phyloP scores from a whole-genome alignment of 2,113 vertebrate species.

The Zingel zingel region DNA sequence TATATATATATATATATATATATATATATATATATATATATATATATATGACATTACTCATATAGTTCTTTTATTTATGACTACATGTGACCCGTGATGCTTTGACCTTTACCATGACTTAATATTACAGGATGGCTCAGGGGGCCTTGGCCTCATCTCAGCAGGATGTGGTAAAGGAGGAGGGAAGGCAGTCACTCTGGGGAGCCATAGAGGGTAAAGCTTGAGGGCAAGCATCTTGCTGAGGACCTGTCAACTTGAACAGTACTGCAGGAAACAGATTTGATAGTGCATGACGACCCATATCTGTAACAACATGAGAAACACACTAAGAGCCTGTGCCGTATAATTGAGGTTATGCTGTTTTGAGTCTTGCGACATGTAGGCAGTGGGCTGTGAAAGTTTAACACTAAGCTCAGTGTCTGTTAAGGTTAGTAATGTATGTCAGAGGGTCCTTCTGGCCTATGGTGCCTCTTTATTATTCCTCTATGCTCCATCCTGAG shows the following conservation, averaged over 20 bases:
- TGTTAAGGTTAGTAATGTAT: not conserved
- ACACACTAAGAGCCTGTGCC: not conserved
- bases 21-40: not conserved
- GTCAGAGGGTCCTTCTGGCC: constrained; percentile 5
- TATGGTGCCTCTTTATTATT: not conserved
- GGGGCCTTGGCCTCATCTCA: constrained; percentile 18
- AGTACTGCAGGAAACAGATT: constrained; percentile 14
- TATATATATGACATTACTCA: not conserved
- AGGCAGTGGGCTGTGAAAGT: constrained; percentile 9
- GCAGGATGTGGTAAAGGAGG: constrained; percentile 46
- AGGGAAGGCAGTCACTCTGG: constrained; percentile 35
- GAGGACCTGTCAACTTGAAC: constrained; percentile 35
- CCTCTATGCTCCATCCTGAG: not conserved
- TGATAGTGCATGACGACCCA: constrained; percentile 15
- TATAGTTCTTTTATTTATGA: constrained; percentile 25
- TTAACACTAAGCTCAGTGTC: constrained; percentile 31
- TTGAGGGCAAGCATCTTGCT: constrained; percentile 23
- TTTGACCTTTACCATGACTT: constrained; percentile 42
- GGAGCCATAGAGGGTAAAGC: constrained; percentile 40
- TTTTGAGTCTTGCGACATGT: constrained; percentile 5
- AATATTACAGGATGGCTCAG: constrained; percentile 32
- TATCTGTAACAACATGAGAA: constrained; percentile 15
- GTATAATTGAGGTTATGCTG: not conserved
- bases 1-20: not conserved
- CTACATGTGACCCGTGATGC: not conserved